Base-by-base conservation (phyloP, 2,888 invertebrate genomes). In the Yponomeuta evonymella region DNA sequence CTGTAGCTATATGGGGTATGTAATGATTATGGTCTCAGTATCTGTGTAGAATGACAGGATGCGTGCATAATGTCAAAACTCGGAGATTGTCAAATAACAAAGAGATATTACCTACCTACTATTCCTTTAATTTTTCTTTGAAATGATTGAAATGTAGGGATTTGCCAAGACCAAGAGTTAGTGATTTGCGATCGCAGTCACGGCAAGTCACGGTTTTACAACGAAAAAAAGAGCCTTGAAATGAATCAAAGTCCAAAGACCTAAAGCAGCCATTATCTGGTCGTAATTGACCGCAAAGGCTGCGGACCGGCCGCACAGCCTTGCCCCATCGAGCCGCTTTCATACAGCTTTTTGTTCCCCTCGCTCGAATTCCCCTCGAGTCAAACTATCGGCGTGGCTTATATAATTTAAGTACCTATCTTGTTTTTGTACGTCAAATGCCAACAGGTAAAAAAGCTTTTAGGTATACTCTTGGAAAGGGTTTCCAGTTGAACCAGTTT, bases 281-380 rank as follows among this genome's bases (percentile, higher is more conserved):
- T 51, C 69, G 23, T 72, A 72, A 72, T 72, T 72, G 72, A 68
- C 67, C 69, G 64, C 48, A 58, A 69, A 63, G 69, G 5, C 2
- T 58, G 23, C n/a, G 67, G 78, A 88, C 88, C 86, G 84, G 83
- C 89, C 80, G 78, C 76, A 76, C 86, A 84, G 80, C 88, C 86
- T 87, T 84, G 83, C 80, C 77, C 76, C 75, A 74, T 78, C 73
- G 83, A 81, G 81, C 83, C 81, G 76, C 80, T 86, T 89, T 89
- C 43, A 43, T 43, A 6, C 43, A 2, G 43, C 43, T 43, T 43
- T 43, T 43, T 43, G 43, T 43, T 43, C 43, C 43, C 5, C 43
- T 88, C 88, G 80, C 83, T 74, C 74, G 43, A 43, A 43, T 43
- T 43, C 72, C 73, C 73, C 58, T 48, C 65, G 48, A 65, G 48